Evolutionary conservation across 2,888 invertebrate genomes (phyloP).

Genomic region (Ormyrus rosae): DNA sequence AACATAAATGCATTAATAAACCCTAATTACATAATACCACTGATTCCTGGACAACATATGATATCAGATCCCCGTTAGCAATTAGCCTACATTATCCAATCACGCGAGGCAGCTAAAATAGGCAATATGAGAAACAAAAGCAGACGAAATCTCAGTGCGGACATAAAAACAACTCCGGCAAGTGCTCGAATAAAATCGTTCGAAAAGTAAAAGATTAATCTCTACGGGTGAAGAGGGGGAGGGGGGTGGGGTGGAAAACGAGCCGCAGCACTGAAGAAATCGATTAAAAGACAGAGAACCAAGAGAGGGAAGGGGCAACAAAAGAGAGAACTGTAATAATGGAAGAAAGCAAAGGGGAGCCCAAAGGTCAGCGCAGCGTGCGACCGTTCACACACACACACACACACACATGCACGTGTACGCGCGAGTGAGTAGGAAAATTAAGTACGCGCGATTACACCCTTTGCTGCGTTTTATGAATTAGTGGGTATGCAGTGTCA

Average conservation of each 20-base stretch:
- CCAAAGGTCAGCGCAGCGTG: conserved; percentile 44
- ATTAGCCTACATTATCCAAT: too few species aligned
- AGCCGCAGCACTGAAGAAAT: conserved; percentile 41
- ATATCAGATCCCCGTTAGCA: too few species aligned
- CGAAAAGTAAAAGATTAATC: conserved; percentile 41
- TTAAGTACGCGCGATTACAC: conserved; percentile 42
- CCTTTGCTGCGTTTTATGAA: conserved; percentile 29
- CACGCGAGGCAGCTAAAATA: too few species aligned
- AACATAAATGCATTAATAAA: too few species aligned
- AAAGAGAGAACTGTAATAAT: conserved; percentile 35
- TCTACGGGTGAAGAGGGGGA: background rate
- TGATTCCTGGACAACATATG: too few species aligned
- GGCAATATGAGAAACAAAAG: too few species aligned
- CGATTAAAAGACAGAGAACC: conserved; percentile 41
- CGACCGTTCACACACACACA: background rate
- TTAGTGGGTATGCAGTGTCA: conserved; percentile 3
- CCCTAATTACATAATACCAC: too few species aligned
- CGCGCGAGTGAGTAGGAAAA: background rate
- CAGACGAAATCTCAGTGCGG: too few species aligned
- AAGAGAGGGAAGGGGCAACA: conserved; percentile 5
- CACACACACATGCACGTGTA: too few species aligned
- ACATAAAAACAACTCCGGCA: background rate
- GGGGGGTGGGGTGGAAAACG: background rate
- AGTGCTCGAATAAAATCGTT: conserved; percentile 10
- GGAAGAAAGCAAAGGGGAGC: background rate